Evolutionary conservation across 2,113 vertebrate species (phyloP).

Genomic region (Choloepus hoffmanni): DNA sequence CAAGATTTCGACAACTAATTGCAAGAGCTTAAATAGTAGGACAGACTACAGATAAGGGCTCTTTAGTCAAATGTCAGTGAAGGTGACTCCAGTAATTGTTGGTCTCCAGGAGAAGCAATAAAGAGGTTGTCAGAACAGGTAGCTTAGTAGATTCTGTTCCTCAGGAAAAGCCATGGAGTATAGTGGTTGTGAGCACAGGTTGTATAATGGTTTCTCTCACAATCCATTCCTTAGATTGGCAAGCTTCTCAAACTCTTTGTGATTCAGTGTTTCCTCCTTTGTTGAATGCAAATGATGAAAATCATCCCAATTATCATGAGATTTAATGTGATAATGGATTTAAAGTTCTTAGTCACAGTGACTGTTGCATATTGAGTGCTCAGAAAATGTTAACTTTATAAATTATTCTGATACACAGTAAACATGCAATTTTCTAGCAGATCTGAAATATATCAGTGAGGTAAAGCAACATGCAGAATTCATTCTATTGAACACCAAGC

Average conservation of each 20-base stretch:
- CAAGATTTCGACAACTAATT: slow-evolving; percentile 66
- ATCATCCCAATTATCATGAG: background rate
- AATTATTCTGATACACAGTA: background rate
- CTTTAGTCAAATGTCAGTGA: slow-evolving; percentile 76
- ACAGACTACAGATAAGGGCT: background rate
- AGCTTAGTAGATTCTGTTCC: background rate
- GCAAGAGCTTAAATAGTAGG: slow-evolving; percentile 40
- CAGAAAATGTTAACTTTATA: slow-evolving; percentile 25
- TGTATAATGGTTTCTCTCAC: background rate
- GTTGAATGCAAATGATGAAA: background rate
- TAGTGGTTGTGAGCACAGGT: background rate
- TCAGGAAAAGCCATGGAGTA: no score
- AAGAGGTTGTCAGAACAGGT: background rate
- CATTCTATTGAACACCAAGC: background rate
- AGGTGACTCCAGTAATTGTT: slow-evolving; percentile 65
- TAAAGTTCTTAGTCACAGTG: background rate
- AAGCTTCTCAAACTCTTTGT: background rate
- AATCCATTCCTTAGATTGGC: background rate
- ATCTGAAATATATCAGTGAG: slow-evolving; percentile 48
- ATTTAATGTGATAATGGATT: background rate
- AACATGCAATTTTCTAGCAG: background rate
- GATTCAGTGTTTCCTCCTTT: background rate
- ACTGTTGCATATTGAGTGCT: background rate
- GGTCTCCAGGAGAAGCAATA: slow-evolving; percentile 35
- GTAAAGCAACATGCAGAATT: background rate